phyloP scores from a whole-genome alignment of 1,140 invertebrate genomes.

The Alviniconcha marisindica region DNA sequence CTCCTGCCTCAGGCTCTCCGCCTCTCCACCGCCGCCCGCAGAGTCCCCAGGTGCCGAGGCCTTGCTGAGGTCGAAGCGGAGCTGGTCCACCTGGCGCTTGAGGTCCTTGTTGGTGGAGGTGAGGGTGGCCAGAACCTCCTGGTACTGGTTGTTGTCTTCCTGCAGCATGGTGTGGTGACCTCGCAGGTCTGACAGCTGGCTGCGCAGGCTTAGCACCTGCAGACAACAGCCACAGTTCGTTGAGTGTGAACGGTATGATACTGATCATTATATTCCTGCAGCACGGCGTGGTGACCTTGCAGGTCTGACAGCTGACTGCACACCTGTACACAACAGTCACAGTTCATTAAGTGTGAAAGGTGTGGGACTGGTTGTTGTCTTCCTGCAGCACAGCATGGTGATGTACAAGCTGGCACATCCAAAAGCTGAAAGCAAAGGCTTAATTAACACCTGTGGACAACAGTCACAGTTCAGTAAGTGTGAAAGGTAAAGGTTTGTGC shows the following conservation, averaged over 20 bases:
- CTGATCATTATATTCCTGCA: slow-evolving; percentile 86
- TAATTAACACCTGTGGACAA: too few species aligned
- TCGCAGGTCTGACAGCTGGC: slow-evolving; percentile 61
- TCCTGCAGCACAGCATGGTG: too few species aligned
- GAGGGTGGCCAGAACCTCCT: slow-evolving; percentile 76
- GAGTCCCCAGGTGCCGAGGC: neutral
- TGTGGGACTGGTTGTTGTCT: too few species aligned
- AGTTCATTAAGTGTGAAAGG: too few species aligned
- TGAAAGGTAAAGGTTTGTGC: too few species aligned
- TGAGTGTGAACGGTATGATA: too few species aligned
- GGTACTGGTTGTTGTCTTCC: slow-evolving; percentile 86
- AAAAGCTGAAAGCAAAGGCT: too few species aligned
- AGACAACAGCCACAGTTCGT: neutral
- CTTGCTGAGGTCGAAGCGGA: slow-evolving; percentile 39
- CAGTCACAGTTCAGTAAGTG: too few species aligned
- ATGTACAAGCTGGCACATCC: too few species aligned
- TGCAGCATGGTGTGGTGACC: slow-evolving; percentile 83
- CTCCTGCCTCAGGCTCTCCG: slow-evolving; percentile 33
- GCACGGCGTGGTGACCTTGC: slow-evolving; percentile 80
- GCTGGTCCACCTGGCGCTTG: slow-evolving; percentile 69
- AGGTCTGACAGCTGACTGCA: slow-evolving; percentile 62
- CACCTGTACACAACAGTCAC: too few species aligned
- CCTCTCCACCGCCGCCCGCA: neutral
- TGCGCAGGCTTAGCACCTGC: slow-evolving; percentile 51
- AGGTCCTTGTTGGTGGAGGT: slow-evolving; percentile 75